These are phyloP conservation scores for Heliconius hermathena DNA, from an alignment of 1,140 invertebrate genomes.

Conservation along the genomic window DNA sequence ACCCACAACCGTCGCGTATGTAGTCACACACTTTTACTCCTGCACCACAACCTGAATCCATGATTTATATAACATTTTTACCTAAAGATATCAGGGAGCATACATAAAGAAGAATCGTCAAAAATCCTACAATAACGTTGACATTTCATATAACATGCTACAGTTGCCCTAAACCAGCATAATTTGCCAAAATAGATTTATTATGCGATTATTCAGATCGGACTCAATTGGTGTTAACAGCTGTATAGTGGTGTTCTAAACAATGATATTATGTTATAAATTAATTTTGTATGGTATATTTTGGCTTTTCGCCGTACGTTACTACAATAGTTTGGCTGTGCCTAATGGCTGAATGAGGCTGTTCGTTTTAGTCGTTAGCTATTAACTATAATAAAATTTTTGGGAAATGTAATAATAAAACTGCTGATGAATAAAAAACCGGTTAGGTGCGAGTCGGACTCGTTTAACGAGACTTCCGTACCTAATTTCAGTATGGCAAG, in stretches of 20 bases:
- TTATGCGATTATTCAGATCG: conserved; percentile 1
- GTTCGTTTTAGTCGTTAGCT: background rate
- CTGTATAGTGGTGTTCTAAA: conserved; percentile 19
- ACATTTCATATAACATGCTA: background rate
- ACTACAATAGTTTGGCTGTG: background rate
- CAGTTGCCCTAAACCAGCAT: background rate
- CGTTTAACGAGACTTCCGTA: too few relatives aligned
- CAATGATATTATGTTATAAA: conserved; percentile 23
- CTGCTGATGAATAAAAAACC: too few relatives aligned
- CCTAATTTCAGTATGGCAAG: too few relatives aligned
- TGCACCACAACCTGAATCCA: too few relatives aligned
- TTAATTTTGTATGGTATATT: conserved; percentile 16
- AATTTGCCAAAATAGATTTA: conserved; percentile 19
- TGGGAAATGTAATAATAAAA: background rate
- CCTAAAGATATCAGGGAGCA: too few relatives aligned
- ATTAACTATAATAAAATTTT: background rate
- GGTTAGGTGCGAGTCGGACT: too few relatives aligned
- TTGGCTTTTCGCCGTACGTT: background rate
- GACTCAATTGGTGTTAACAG: conserved; percentile 18
- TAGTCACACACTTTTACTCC: too few relatives aligned
- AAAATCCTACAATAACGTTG: background rate
- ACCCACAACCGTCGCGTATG: too few relatives aligned
- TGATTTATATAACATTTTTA: too few relatives aligned
- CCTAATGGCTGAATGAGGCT: background rate
- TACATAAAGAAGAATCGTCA: too few relatives aligned